Evolutionary conservation across 2,113 vertebrate genomes (phyloP).

Genomic region (Corythornis madagascariensis): DNA sequence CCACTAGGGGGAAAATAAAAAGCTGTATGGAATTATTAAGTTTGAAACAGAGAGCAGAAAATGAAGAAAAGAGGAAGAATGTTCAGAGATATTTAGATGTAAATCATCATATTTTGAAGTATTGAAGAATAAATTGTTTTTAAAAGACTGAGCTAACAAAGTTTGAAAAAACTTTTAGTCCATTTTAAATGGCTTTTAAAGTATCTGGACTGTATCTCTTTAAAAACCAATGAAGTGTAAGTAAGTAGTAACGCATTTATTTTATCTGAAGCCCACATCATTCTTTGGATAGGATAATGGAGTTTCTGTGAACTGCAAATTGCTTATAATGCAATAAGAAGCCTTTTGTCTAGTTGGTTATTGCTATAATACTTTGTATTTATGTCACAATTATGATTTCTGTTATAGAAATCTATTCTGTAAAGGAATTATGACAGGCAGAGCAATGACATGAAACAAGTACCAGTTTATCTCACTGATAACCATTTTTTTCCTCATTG

Average conservation of each 20-base stretch:
- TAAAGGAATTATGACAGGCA: conserved; percentile 13
- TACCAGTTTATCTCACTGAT: conserved; percentile 24
- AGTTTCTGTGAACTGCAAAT: conserved; percentile 54
- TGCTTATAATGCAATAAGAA: conserved; percentile 41
- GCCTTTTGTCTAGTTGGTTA: conserved; percentile 29
- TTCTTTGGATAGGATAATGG: not conserved
- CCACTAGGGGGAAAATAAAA: fast-evolving
- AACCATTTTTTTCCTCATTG: conserved; percentile 38
- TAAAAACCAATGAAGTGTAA: not conserved
- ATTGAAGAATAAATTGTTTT: not conserved
- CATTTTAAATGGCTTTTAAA: not conserved
- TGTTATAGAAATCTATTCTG: conserved; percentile 50
- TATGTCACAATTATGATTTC: conserved; percentile 53
- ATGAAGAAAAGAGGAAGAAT: not conserved
- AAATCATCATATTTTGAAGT: not conserved
- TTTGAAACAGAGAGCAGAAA: not conserved
- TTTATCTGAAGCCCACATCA: conserved; percentile 24
- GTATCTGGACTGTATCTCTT: not conserved
- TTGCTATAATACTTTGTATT: conserved; percentile 48
- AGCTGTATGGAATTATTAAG: not conserved
- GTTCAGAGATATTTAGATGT: not conserved
- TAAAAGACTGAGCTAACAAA: not conserved
- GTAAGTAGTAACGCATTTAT: not conserved
- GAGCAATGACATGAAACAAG: conserved; percentile 13
- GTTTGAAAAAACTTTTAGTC: not conserved